Conservation (phyloP, 2,113 vertebrate genomes). For the Syngnathoides biaculeatus region DNA sequence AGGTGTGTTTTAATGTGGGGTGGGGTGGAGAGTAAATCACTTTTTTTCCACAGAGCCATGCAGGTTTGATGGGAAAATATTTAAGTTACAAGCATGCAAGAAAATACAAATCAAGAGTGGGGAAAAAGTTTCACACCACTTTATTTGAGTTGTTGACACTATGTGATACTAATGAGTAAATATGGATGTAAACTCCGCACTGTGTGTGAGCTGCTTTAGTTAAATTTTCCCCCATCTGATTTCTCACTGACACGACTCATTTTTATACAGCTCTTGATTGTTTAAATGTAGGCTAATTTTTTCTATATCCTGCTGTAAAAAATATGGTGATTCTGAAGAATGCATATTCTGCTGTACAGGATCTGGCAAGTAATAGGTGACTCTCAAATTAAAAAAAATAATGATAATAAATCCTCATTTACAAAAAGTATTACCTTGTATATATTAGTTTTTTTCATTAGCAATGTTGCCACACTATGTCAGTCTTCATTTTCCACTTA, state of each 20-base stretch:
- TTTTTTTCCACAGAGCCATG: no score
- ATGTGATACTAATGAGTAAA: neutral
- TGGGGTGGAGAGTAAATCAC: no score
- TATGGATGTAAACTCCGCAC: neutral
- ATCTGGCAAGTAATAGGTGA: slow-evolving; percentile 3
- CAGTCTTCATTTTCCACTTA: neutral
- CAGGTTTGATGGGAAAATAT: no score
- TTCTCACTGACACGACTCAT: neutral
- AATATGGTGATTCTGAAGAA: slow-evolving; percentile 12
- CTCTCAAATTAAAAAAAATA: neutral
- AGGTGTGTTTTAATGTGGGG: no score
- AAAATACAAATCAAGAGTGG: no score
- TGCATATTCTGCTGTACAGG: slow-evolving; percentile 11
- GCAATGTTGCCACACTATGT: neutral
- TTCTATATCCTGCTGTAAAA: neutral
- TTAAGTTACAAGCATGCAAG: no score
- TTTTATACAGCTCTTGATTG: neutral
- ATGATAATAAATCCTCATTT: neutral
- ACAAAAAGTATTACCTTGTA: neutral
- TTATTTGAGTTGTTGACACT: neutral
- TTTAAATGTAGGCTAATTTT: slow-evolving; percentile 9
- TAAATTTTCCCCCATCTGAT: neutral
- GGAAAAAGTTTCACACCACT: no score
- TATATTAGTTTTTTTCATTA: neutral
- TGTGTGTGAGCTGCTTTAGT: slow-evolving; percentile 1